Conservation (phyloP, 2,113 vertebrate genomes). For the Hemicordylus capensis region DNA sequence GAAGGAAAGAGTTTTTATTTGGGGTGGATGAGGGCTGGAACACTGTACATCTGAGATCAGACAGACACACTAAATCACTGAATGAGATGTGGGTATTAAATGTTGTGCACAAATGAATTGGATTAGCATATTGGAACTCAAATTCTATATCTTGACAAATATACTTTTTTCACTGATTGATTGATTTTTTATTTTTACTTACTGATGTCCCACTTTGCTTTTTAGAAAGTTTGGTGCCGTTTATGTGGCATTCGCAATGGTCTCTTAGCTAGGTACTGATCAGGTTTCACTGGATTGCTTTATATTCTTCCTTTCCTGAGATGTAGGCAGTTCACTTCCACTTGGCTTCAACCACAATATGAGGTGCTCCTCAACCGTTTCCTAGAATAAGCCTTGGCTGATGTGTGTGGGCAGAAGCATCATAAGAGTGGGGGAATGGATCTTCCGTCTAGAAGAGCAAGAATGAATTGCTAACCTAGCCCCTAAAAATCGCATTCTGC, state of each 20-base stretch:
- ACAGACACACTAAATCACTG: neutral
- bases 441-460: neutral
- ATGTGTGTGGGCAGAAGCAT: neutral
- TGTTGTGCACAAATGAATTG: neutral
- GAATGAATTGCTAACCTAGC: neutral
- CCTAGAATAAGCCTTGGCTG: neutral
- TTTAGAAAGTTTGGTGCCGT: neutral
- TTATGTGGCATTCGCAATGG: neutral
- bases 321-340: too few species aligned
- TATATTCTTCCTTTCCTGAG: too few species aligned
- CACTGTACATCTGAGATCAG: neutral
- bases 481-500: neutral
- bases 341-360: neutral
- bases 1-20: fast-evolving
- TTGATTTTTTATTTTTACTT: neutral
- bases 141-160: too few species aligned
- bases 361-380: neutral
- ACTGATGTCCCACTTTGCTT: neutral
- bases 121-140: neutral
- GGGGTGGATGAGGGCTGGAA: neutral
- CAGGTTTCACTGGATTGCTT: too few species aligned
- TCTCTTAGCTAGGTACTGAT: neutral
- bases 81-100: neutral
- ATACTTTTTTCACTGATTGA: neutral
- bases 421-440: neutral